phyloP scores from a whole-genome alignment of 37 sponge, comb jelly and placozoan species.

The Bolinopsis microptera region DNA sequence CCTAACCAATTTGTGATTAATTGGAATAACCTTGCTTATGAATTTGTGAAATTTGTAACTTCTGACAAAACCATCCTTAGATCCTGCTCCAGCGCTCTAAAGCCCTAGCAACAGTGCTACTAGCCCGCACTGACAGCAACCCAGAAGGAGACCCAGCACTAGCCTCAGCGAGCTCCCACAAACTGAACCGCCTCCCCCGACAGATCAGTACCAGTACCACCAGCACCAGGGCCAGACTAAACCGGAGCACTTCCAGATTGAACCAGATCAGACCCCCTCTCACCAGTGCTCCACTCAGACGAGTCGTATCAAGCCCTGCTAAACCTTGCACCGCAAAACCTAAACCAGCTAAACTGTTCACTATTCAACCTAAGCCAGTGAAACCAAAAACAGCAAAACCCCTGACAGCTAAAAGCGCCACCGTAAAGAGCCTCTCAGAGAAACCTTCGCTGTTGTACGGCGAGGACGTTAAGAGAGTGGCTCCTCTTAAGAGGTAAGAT shows the following conservation, averaged over 20 bases:
- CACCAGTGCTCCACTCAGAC: neutral
- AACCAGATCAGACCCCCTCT: neutral
- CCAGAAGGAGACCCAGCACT: neutral
- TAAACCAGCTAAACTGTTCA: neutral
- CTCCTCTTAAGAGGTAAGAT: neutral
- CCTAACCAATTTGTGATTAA: neutral
- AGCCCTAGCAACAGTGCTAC: constrained; percentile 12
- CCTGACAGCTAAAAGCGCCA: neutral
- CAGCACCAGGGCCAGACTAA: too few species aligned
- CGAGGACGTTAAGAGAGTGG: neutral
- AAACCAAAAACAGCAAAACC: neutral
- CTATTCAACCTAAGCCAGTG: neutral
- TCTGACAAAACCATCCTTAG: neutral
- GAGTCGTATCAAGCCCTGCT: neutral
- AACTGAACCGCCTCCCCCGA: neutral
- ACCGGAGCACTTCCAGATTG: neutral
- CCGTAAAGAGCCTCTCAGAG: neutral
- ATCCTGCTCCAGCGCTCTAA: constrained; percentile 36
- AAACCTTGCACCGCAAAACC: neutral
- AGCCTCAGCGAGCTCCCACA: neutral
- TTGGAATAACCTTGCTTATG: too few species aligned
- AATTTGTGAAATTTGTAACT: too few species aligned
- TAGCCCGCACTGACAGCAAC: neutral
- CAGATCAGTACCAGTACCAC: neutral
- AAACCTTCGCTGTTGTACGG: neutral